Evolutionary conservation across 2,113 vertebrate species (phyloP), one percentile per base, ranked within the genome.

Genomic region (Nannospalax galili): DNA sequence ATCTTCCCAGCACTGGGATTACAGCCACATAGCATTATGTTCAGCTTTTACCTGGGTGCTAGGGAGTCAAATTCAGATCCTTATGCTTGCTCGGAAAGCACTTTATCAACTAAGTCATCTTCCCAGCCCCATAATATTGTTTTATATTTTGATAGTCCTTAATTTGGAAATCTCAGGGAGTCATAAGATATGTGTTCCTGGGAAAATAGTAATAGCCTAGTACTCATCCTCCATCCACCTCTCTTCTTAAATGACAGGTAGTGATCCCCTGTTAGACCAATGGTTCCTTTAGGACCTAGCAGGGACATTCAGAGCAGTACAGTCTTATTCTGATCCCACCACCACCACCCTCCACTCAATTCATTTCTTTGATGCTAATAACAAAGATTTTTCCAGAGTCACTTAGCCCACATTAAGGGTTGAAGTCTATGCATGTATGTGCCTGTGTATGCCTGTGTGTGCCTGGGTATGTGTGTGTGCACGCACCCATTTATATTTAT

Each of bases 291-390:
- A 22, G 67, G n/a, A 87, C 52, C 24, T 58, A 73, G 56, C 20
- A 40, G 84, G 69, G 15, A 45, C 84, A 37, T 72, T 30, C 22
- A 17, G 35, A 84, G 48, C 45, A 20, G 62, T 16, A 17, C 2
- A 12, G 9, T 69, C 87, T 42, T 22, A 52, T 42, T 74, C 52
- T n/a, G 45, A 24, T 17, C 67, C 48, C 28, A 58, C 35, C 35
- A 48, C 45, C 10, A n/a, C 24, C 35, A 2, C 5, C n/a, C 32
- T 40, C 16, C 16, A 20, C 64, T 9, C 67, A 32, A 12, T 64
- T 74, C 67, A 70, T 70, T 96, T 48, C 69, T 82, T 40, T n/a
- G 19, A 42, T 75, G 67, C 69, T 85, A n/a, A 90, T 85, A 37
- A 82, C 74, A 52, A 79, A 88, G 58, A 32, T 52, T 67, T 65